phyloP scores from a whole-genome alignment of 2,113 vertebrate genomes.

The Cyanoliseus patagonus region DNA sequence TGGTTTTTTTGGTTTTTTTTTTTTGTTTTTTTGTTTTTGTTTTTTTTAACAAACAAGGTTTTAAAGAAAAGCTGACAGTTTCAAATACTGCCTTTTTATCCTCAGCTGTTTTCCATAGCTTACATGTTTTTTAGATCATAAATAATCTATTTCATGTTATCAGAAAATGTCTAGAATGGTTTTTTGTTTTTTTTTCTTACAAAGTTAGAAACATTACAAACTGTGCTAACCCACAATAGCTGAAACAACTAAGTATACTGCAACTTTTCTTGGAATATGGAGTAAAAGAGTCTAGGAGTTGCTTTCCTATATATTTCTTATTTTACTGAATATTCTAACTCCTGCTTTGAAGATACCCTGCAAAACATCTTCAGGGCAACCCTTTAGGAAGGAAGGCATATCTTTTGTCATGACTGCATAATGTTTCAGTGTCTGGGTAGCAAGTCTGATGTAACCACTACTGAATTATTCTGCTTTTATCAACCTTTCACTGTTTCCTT shows the following conservation, averaged over 20 bases:
- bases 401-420: not conserved
- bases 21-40: not conserved
- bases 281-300: not conserved
- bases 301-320: not conserved
- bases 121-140: not conserved
- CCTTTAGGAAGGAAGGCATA: not conserved
- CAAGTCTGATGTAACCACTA: not conserved
- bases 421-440: not conserved
- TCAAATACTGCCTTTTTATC: not conserved
- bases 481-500: not conserved
- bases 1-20: rapidly evolving
- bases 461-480: not conserved
- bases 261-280: not conserved
- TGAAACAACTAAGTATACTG: not conserved
- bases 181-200: not conserved
- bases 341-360: not conserved
- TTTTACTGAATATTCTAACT: not conserved
- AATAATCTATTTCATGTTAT: not conserved
- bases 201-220: not conserved
- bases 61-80: not conserved
- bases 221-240: not conserved
- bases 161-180: not conserved
- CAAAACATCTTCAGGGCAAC: not conserved
- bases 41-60: not conserved
- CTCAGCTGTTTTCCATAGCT: not conserved